Conservation (phyloP, 2,797 vertebrate genomes). For the Delichon dasypus region DNA sequence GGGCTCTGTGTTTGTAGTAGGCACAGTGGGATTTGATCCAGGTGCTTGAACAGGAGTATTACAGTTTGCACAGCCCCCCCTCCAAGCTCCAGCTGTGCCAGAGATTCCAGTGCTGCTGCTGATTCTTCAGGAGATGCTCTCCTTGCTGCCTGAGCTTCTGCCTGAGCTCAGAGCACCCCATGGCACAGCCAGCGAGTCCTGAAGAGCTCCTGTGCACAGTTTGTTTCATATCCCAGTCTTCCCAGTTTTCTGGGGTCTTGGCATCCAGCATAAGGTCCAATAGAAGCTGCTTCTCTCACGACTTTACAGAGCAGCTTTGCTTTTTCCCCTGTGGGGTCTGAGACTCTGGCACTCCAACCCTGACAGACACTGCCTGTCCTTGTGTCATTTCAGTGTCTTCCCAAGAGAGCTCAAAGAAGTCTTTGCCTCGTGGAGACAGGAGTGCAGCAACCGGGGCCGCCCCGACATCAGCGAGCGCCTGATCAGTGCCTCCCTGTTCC, state of each 20-base stretch:
- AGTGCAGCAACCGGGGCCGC: slow-evolving; percentile 93
- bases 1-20: background rate
- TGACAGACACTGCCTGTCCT: background rate
- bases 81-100: background rate
- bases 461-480: slow-evolving; percentile 97
- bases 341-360: background rate
- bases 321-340: background rate
- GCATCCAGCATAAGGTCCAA: background rate
- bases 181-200: background rate
- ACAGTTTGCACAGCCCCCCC: background rate
- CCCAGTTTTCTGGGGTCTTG: background rate
- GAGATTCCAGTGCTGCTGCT: background rate
- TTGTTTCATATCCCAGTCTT: background rate
- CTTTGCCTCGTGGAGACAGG: slow-evolving; percentile 95
- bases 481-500: slow-evolving; percentile 96
- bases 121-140: background rate
- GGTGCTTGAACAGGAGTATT: background rate
- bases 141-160: background rate
- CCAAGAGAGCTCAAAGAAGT: slow-evolving; percentile 97
- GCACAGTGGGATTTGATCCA: background rate
- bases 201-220: background rate
- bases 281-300: background rate
- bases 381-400: slow-evolving; percentile 84
- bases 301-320: background rate
- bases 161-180: background rate